phyloP scores from a whole-genome alignment of 1,140 invertebrate genomes.

The Monomorium pharaonis region DNA sequence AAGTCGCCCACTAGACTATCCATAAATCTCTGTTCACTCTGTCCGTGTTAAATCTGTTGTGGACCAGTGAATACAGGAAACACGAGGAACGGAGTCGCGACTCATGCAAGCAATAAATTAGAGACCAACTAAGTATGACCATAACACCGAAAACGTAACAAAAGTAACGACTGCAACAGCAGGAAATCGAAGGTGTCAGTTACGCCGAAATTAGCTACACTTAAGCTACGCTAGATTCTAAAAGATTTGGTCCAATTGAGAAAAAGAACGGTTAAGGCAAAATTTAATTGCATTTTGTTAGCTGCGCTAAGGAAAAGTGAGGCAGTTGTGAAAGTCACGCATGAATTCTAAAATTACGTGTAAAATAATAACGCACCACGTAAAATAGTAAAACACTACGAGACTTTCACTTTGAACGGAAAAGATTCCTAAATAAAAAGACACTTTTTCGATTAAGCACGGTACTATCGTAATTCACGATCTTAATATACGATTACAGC shows the following conservation, averaged over 20 bases:
- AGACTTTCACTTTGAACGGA: not conserved
- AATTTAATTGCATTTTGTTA: constrained; percentile 17
- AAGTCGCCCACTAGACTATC: constrained; percentile 53
- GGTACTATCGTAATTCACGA: not conserved
- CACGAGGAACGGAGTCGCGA: constrained; percentile 64
- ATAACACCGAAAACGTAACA: constrained; percentile 30
- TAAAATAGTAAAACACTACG: not conserved
- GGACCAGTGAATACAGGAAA: constrained; percentile 62
- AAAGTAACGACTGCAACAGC: not conserved
- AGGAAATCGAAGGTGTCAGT: constrained; percentile 37
- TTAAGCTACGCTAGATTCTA: constrained; percentile 58
- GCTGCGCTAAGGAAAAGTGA: not conserved
- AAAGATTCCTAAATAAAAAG: not conserved
- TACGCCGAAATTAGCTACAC: constrained; percentile 44
- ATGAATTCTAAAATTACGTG: constrained; percentile 21
- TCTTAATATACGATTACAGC: not conserved
- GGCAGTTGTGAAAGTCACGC: not conserved
- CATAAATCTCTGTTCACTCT: constrained; percentile 65
- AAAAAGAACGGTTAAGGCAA: not conserved
- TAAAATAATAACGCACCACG: not conserved
- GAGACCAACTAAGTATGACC: constrained; percentile 57
- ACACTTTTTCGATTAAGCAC: not conserved
- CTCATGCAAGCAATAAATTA: constrained; percentile 76
- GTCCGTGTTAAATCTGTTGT: constrained; percentile 69
- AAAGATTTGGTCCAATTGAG: constrained; percentile 46